Conservation (phyloP, 2,888 invertebrate species). For the Geophilus truncorum region DNA sequence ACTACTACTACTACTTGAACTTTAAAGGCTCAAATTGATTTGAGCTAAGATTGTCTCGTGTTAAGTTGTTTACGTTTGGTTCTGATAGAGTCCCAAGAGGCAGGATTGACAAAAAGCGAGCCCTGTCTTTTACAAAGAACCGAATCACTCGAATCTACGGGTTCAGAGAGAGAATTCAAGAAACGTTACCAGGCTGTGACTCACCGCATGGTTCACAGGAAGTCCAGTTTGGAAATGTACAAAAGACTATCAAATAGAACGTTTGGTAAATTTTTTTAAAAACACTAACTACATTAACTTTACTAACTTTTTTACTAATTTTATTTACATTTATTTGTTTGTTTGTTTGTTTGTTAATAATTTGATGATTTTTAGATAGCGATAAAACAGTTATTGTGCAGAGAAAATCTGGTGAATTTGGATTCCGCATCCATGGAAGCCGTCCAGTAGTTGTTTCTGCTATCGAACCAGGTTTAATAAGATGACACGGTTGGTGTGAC, state of each 20-base stretch:
- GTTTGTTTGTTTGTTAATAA: slow-evolving; percentile 1
- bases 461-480: slow-evolving; percentile 66
- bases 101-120: slow-evolving; percentile 18
- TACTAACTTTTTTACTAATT: not conserved
- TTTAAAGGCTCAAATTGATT: not conserved
- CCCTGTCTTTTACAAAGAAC: slow-evolving; percentile 33
- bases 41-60: not conserved
- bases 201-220: slow-evolving; percentile 81
- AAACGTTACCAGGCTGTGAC: slow-evolving; percentile 80
- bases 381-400: slow-evolving; percentile 80
- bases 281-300: not conserved
- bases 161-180: slow-evolving; percentile 79
- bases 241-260: slow-evolving; percentile 73
- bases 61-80: not conserved
- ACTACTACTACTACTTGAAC: not conserved
- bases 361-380: slow-evolving; percentile 60
- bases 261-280: slow-evolving; percentile 61
- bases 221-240: slow-evolving; percentile 85
- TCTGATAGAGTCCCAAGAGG: not conserved
- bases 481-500: not conserved
- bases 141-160: slow-evolving; percentile 57
- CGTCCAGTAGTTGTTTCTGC: slow-evolving; percentile 95
- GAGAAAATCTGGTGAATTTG: slow-evolving; percentile 78
- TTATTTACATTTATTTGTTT: not conserved
- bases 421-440: slow-evolving; percentile 90